phyloP scores from a whole-genome alignment of 2,113 vertebrate species.

The Urocitellus parryii region DNA sequence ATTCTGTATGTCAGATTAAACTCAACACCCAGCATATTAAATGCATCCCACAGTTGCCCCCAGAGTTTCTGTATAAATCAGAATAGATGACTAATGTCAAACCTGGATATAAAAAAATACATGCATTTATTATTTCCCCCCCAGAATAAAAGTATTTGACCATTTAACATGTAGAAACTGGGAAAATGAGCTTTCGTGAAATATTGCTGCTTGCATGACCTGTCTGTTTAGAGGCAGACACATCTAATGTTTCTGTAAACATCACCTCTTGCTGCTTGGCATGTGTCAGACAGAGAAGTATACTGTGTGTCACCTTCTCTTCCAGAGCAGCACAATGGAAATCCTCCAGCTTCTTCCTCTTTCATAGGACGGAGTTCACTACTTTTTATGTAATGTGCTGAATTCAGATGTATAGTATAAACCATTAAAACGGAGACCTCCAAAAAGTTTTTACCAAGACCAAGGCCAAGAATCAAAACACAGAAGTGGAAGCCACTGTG shows the following conservation, averaged over 20 bases:
- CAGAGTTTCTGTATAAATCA: conserved; percentile 84
- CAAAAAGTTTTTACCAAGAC: background rate
- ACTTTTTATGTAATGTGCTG: conserved; percentile 54
- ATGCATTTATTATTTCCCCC: conserved; percentile 79
- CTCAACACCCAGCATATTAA: conserved; percentile 71
- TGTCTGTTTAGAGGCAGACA: conserved; percentile 41
- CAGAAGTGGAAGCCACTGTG: background rate
- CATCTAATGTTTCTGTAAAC: conserved; percentile 63
- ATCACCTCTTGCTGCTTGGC: conserved; percentile 60
- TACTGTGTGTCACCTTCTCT: conserved; percentile 72
- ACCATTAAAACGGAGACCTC: conserved; percentile 41
- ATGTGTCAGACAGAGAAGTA: conserved; percentile 77
- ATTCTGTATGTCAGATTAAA: conserved; percentile 77
- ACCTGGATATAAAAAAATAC: conserved; percentile 70
- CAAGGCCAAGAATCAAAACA: conserved; percentile 20
- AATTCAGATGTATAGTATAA: conserved; percentile 31
- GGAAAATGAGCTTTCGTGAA: conserved; percentile 66
- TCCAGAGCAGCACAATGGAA: conserved; percentile 58
- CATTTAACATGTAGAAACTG: conserved; percentile 73
- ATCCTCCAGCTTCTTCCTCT: conserved; percentile 54
- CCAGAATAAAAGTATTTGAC: conserved; percentile 68
- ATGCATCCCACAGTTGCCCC: conserved; percentile 63
- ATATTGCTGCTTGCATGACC: conserved; percentile 34
- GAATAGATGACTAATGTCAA: conserved; percentile 84
- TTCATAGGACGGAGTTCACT: conserved; percentile 50